Evolutionary conservation across 1,140 invertebrate species (phyloP).

Genomic region (Odontomachus brunneus): DNA sequence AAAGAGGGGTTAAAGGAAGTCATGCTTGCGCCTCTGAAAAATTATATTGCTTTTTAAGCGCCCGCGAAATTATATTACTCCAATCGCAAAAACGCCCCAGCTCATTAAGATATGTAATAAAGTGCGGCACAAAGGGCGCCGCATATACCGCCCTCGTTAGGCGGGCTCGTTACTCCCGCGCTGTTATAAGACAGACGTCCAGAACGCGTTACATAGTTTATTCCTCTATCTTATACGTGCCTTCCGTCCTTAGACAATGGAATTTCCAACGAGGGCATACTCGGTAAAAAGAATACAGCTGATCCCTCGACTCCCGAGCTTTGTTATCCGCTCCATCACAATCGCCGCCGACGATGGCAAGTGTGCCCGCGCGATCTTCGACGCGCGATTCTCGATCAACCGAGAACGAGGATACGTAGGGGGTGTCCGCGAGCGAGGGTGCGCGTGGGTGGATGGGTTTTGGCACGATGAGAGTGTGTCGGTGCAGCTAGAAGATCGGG

Average conservation of each 20-base stretch:
- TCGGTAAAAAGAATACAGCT: not conserved
- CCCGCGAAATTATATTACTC: conserved; percentile 21
- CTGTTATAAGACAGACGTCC: not conserved
- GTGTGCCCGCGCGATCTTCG: conserved; percentile 37
- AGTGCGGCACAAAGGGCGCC: too few relatives aligned
- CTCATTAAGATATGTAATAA: conserved; percentile 28
- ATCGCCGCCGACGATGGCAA: conserved; percentile 23
- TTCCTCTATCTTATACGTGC: not conserved
- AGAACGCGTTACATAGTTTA: conserved; percentile 1
- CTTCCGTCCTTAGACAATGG: not conserved
- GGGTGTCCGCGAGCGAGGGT: conserved; percentile 32
- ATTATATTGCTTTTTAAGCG: too few relatives aligned
- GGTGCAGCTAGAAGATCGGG: conserved; percentile 65
- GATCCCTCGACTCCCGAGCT: not conserved
- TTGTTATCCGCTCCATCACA: not conserved
- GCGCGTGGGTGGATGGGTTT: conserved; percentile 67
- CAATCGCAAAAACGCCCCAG: not conserved
- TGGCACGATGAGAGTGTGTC: conserved; percentile 66
- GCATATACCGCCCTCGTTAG: not conserved
- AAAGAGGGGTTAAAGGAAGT: too few relatives aligned
- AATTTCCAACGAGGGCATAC: conserved; percentile 4
- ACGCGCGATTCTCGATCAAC: conserved; percentile 60
- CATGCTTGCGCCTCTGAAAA: too few relatives aligned
- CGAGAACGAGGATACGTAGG: conserved; percentile 36
- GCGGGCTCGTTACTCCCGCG: not conserved